Evolutionary conservation across 1,140 invertebrate genomes (phyloP), one percentile per base, ranked within the genome.

Genomic region (Pseudomyrmex dendroicus): DNA sequence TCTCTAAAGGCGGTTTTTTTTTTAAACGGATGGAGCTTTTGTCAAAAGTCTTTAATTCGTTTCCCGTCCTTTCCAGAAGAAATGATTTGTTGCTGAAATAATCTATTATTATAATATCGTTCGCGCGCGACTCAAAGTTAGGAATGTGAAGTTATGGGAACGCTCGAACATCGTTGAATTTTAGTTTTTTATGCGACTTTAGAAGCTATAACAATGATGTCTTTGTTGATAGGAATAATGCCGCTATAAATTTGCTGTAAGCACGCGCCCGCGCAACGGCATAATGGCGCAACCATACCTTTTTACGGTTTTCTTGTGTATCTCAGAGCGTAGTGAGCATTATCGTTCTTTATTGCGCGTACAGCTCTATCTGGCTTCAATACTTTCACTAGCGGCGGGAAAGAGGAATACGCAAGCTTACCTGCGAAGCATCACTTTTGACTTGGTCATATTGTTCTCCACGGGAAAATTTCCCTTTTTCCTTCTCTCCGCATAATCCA

Each of bases 371-470:
- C 25, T 73, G 59, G 20, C 15, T 66, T 22, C 20, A 25, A 44
- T 20, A 67, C 5, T 54, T 78, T 68, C 35, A 1, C 76, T 57
- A 13, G 76, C 20, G 2, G 20, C 15, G 9, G 10, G 48, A 13
- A 52, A 13, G 1, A 13, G 13, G 1, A 68, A 68, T 54, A 70
- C 12, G 17, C 52, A 10, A 35, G 54, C 17, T 67, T 50, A 77
- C 35, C 35, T 62, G 63, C 44, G 44, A 48, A 17, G 2, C 17
- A 70, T 78, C 64, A 78, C 44, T 68, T 57, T 68, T 68, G 52
- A 77, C 48, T 25, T 9, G 17, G 15, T 17, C 35, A 7, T 35
- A 68, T 78, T 78, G 74, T 78, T 57, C 35, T 68, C 10, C 50
- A 52, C 44, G 50, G 1, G 7, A 68, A 70, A 78, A 78, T 68